Evolutionary conservation across 2,888 invertebrate species (phyloP).

Genomic region (Cataglyphis cursor): DNA sequence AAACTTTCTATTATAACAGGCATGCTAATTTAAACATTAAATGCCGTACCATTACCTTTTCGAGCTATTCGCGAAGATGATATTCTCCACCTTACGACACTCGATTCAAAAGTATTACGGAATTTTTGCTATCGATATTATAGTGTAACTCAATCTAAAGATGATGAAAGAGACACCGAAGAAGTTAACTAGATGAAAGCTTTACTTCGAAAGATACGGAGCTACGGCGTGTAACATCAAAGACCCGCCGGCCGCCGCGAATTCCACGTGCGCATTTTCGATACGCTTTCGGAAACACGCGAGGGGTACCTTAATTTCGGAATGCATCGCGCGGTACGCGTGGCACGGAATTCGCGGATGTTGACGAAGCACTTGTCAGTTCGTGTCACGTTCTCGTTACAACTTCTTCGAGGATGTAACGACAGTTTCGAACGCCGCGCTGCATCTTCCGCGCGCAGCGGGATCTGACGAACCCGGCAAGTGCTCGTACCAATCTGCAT

Average conservation of each 20-base stretch:
- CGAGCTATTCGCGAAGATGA: not conserved
- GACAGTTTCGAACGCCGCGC: conserved; percentile 53
- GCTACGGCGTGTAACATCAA: conserved; percentile 36
- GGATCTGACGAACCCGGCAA: conserved; percentile 50
- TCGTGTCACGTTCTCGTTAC: conserved; percentile 70
- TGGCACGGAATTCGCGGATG: conserved; percentile 72
- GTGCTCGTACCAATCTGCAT: conserved; percentile 58
- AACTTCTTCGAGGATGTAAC: conserved; percentile 59
- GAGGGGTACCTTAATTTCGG: conserved; percentile 64
- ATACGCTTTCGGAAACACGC: conserved; percentile 52
- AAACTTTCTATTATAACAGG: conserved; percentile 25
- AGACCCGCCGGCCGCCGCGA: conserved; percentile 25
- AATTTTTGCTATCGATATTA: conserved; percentile 9
- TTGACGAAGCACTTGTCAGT: conserved; percentile 77
- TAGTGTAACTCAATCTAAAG: conserved; percentile 31
- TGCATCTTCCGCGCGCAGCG: conserved; percentile 53
- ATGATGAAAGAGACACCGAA: conserved; percentile 39
- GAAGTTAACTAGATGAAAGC: conserved; percentile 18
- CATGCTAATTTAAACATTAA: conserved; percentile 45
- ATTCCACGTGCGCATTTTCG: conserved; percentile 50
- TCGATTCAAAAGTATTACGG: not conserved
- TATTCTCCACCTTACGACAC: not conserved
- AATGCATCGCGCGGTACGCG: conserved; percentile 61
- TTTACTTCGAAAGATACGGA: conserved; percentile 24
- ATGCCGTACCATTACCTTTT: not conserved